These are phyloP conservation scores for Sciurus niger DNA, from an alignment of 2,113 vertebrate species.

Conservation along the genomic window DNA sequence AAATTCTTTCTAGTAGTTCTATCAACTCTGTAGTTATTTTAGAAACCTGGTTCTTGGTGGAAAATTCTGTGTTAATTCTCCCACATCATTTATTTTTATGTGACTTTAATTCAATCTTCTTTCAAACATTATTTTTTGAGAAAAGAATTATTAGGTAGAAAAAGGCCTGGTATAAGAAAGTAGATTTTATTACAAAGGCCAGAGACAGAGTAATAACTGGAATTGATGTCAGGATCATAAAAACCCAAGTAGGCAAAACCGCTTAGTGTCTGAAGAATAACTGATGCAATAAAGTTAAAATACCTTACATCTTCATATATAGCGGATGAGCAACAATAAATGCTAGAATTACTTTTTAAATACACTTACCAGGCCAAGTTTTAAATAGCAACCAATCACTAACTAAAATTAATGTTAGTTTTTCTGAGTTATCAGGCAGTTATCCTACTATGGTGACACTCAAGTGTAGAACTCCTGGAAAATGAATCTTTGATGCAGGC, in stretches of 20 bases:
- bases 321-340: background rate
- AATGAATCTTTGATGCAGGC: background rate
- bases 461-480: background rate
- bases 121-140: constrained; percentile 38
- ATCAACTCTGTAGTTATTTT: background rate
- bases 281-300: constrained; percentile 14
- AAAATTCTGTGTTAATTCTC: constrained; percentile 26
- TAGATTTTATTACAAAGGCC: background rate
- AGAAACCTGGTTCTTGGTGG: constrained; percentile 6
- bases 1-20: constrained; percentile 19
- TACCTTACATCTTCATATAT: background rate
- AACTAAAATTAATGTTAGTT: constrained; percentile 36
- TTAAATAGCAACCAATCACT: constrained; percentile 46
- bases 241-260: background rate
- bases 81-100: constrained; percentile 44
- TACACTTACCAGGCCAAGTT: background rate
- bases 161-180: background rate
- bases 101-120: constrained; percentile 9
- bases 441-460: background rate
- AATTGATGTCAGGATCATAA: background rate
- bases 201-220: constrained; percentile 32
- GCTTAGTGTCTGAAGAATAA: constrained; percentile 29
- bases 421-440: constrained; percentile 12
- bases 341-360: constrained; percentile 43
- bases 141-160: constrained; percentile 39